Conservation (phyloP, 2,888 invertebrate species). For the Agapetus fuscipes region DNA sequence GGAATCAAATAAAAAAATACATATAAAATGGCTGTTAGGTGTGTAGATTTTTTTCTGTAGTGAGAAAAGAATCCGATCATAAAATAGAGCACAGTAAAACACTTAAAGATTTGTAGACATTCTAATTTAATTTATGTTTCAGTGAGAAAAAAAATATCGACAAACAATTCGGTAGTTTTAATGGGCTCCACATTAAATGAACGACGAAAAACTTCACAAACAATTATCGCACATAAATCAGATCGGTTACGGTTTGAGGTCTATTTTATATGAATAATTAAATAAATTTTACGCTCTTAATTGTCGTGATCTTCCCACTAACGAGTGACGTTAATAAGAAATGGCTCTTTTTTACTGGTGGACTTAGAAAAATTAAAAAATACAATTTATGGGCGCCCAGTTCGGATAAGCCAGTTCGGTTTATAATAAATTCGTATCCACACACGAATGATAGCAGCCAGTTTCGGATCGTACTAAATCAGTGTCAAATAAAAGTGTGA, state of each 20-base stretch:
- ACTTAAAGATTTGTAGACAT: too few relatives aligned
- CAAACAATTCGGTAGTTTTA: too few relatives aligned
- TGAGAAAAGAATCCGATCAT: too few relatives aligned
- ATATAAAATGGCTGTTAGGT: too few relatives aligned
- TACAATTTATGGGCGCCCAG: background rate
- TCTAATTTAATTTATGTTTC: too few relatives aligned
- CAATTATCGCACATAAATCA: background rate
- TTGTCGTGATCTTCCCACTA: background rate
- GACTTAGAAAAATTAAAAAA: background rate
- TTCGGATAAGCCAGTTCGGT: background rate
- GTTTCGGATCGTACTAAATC: slow-evolving; percentile 9
- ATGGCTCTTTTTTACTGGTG: background rate
- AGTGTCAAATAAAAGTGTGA: slow-evolving; percentile 14
- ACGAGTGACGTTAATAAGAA: background rate
- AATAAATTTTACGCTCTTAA: background rate
- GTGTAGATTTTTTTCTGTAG: too few relatives aligned
- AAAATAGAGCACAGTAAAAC: too few relatives aligned
- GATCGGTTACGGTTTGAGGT: background rate
- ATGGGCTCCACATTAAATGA: too few relatives aligned
- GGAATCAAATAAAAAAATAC: too few relatives aligned
- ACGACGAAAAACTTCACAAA: too few relatives aligned
- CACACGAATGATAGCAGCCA: background rate
- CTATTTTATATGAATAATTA: background rate
- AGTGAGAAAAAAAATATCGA: too few relatives aligned
- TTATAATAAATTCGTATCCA: background rate